Base-by-base conservation (phyloP, 2,888 invertebrate genomes). In the Diadegma fenestrale region DNA sequence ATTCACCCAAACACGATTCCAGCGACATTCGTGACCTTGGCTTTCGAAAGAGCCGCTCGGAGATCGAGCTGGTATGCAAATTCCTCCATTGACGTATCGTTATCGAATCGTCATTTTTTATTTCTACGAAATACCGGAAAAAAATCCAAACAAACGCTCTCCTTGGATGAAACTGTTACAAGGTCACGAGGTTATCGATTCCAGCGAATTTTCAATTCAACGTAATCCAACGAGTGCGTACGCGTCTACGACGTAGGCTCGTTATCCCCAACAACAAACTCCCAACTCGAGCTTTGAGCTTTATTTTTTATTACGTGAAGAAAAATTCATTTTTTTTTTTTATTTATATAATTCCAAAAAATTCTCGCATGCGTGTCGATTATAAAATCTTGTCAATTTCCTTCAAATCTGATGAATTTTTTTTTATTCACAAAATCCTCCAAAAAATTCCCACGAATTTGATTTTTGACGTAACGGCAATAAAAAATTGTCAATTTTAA, bases 101-200 rank as follows among this genome's bases (percentile, higher is more conserved):
- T 48, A 26, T 41, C 51, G n/a, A 37, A 51, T 77, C 12, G 26
- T n/a, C n/a, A 61, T n/a, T 26, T 43, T 54, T 66, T 45, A 61
- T 48, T 61, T 7, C 68, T 14, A 51, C 61, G 48, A 12, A 51
- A 17, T 10, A 22, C 61, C 14, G 19, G 22, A 19, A 43, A 61
- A 41, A 58, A 48, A 76, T 51, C 51, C 22, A 66, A 22, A 14
- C 12, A 26, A 58, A 58, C 26, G 26, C 43, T 41, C 12, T 45
- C 6, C 33, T 43, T 12, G 26, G 54, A 51, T 26, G 54, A 81
- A 80, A 80, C 68, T 78, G 73, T 77, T 33, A 78, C 81, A 51
- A 73, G 77, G 68, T 54, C 14, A 7, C 76, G 73, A 78, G 73
- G 77, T 84, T 81, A 84, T 84, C 84, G 76, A 14, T 37, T 19